Conservation (phyloP, 2,113 vertebrate genomes). For the Lonchura striata region DNA sequence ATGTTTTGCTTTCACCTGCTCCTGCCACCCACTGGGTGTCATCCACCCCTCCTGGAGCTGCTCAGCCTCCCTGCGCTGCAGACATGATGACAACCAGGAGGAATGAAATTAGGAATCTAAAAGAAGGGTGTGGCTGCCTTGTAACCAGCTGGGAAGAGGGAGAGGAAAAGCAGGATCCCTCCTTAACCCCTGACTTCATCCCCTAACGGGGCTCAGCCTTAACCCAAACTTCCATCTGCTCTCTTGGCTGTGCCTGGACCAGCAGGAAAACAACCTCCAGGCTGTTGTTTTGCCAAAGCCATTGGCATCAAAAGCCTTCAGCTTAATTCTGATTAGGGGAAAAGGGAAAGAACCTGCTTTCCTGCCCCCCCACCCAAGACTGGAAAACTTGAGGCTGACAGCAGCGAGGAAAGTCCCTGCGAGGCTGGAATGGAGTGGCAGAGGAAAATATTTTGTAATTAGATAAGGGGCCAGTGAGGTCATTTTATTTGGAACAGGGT, state of each 20-base stretch:
- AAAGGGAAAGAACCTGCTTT: not conserved
- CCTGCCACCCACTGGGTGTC: not conserved
- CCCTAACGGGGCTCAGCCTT: not conserved
- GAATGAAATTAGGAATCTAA: not conserved
- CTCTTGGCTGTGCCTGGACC: rapidly evolving
- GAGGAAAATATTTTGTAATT: constrained; percentile 16
- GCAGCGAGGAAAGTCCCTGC: not conserved
- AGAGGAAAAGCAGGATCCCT: not conserved
- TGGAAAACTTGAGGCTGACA: constrained; percentile 1
- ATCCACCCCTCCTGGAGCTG: not conserved
- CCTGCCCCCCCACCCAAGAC: not conserved
- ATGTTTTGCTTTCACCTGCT: not conserved
- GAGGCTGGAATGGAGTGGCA: not conserved
- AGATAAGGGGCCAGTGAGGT: constrained; percentile 20
- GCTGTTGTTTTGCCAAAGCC: not conserved
- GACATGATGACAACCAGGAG: not conserved
- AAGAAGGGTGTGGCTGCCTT: not conserved
- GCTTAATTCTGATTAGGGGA: not conserved
- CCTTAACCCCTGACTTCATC: not conserved
- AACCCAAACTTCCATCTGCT: not conserved
- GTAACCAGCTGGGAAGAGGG: not conserved
- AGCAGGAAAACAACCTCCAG: not conserved
- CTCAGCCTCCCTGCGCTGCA: not conserved
- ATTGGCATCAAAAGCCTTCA: not conserved
- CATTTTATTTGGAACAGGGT: not conserved